These are phyloP conservation scores for Bucorvus abyssinicus DNA, from an alignment of 2,797 vertebrate species.

Conservation along the genomic window DNA sequence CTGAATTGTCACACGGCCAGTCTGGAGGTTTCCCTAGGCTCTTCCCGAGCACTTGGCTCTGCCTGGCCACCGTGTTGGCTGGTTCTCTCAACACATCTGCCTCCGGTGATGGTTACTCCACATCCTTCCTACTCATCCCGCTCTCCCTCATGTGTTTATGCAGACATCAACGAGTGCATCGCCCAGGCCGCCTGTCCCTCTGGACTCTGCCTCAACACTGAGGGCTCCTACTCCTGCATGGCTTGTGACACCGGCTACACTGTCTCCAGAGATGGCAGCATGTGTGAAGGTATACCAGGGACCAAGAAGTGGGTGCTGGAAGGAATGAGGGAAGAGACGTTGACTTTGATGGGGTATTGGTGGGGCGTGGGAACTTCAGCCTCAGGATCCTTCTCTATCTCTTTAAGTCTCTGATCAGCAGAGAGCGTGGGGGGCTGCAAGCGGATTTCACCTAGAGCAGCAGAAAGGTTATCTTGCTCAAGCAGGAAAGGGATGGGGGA, in stretches of 20 bases:
- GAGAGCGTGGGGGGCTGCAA: not conserved
- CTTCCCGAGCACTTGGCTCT: not conserved
- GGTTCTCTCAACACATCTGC: not conserved
- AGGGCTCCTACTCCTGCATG: slow-evolving; percentile 83
- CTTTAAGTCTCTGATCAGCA: not conserved
- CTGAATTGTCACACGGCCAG: not conserved
- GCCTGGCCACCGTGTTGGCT: not conserved
- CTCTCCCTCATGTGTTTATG: slow-evolving; percentile 35
- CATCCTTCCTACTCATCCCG: not conserved
- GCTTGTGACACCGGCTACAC: slow-evolving; percentile 78
- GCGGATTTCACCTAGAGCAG: not conserved
- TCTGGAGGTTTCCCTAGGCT: not conserved
- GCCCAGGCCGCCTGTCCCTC: slow-evolving; percentile 71
- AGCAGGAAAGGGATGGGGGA: not conserved
- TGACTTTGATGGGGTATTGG: not conserved
- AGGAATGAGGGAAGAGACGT: not conserved
- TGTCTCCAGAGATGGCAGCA: slow-evolving; percentile 78
- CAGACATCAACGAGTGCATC: slow-evolving; percentile 87
- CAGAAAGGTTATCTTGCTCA: not conserved
- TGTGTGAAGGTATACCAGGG: slow-evolving; percentile 72
- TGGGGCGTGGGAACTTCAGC: not conserved
- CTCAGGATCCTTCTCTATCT: not conserved
- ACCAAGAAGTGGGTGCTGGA: not conserved
- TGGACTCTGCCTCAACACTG: slow-evolving; percentile 83
- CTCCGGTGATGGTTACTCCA: not conserved